Conservation (phyloP, 2,113 vertebrate species). For the Caranx melampygus region DNA sequence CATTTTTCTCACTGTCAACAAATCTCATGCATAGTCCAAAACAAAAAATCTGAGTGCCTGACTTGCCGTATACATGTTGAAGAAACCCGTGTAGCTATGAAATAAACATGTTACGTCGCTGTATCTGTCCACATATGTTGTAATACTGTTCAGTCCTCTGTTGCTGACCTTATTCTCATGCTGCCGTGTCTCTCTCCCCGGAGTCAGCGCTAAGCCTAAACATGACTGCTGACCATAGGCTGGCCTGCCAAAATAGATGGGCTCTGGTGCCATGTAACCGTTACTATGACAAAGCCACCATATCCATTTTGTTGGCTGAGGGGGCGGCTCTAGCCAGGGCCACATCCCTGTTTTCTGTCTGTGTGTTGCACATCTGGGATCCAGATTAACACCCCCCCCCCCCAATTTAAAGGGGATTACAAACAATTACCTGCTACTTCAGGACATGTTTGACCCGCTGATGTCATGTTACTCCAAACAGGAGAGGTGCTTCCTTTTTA, state of each 20-base stretch:
- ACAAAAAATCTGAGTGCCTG: too few species aligned
- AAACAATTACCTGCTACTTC: conserved; percentile 55
- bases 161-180: conserved; percentile 60
- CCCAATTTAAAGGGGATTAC: conserved; percentile 53
- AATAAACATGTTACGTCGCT: neutral
- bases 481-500: conserved; percentile 12
- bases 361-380: conserved; percentile 55
- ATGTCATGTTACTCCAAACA: conserved; percentile 3
- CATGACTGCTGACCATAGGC: conserved; percentile 62
- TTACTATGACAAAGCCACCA: conserved; percentile 50
- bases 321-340: neutral
- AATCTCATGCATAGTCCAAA: neutral
- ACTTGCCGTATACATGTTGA: too few species aligned
- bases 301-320: conserved; percentile 60
- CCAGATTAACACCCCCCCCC: conserved; percentile 38
- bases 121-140: neutral
- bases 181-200: conserved; percentile 24
- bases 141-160: neutral
- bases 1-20: neutral
- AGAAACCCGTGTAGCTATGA: too few species aligned
- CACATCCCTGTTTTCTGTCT: conserved; percentile 35
- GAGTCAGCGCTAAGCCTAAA: conserved; percentile 63
- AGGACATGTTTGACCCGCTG: conserved; percentile 19
- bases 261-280: conserved; percentile 49
- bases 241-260: conserved; percentile 62